Evolutionary conservation across 2,888 invertebrate genomes (phyloP), one percentile per base, ranked within the genome.

Genomic region (Parnassius orleans): DNA sequence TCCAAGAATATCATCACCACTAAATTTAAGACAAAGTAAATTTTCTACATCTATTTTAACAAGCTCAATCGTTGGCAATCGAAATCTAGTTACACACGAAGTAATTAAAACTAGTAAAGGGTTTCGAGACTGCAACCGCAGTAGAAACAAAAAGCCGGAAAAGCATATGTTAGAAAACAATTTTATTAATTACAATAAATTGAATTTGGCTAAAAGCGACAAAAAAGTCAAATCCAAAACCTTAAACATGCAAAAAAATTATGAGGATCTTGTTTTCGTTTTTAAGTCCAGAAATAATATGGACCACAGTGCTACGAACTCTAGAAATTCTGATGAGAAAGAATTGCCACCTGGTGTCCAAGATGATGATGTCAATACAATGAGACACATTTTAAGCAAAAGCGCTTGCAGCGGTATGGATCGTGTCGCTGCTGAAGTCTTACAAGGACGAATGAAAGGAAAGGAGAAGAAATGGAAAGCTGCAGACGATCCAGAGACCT

Each of bases 401-500:
- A 55, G 48, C 19, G 48, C 44, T 10, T 58, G 54, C 19, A 53
- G 43, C 33, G 53, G 57, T 12, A 33, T 54, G 1, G 71, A 71
- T 14, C 69, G 66, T 5, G 52, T 71, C 11, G 67, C 69, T 0
- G 72, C 67, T 47, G 67, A 72, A 61, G 67, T 76, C 2, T 53
- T 75, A 44, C 73, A 74, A 59, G 73, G 72, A 24, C 58, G 57
- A 54, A 58, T 53, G 5, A 69, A 68, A 24, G 59, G 70, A 10
- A 67, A 75, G 0, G 69, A 69, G 0, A 81, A 78, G 83, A 50
- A 57, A 33, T 10, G 10, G 33, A 42, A 46, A 24, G 44, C 53
- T 11, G 53, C 46, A 15, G 12, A 46, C 5, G 42, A 57, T 9
- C n/a, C n/a, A 11, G 46, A 53, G 9, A 11, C 47, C 12, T 14